Conservation (phyloP, 2,888 invertebrate species). For the Diarsia rubi region DNA sequence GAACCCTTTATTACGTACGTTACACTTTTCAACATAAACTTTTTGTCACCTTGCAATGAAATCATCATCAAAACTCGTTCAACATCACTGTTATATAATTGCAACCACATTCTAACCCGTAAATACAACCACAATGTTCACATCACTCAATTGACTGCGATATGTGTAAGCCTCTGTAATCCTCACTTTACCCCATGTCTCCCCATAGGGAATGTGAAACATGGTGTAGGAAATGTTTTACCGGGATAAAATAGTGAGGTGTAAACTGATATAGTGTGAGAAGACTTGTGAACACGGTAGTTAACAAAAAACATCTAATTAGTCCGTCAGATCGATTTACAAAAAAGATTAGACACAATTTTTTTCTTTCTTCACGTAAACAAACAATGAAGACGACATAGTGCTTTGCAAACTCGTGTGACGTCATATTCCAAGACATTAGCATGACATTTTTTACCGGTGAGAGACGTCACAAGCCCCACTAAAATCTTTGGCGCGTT, state of each 20-base stretch:
- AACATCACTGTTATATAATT: background rate
- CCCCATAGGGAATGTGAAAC: slow-evolving; percentile 20
- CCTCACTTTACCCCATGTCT: slow-evolving; percentile 5
- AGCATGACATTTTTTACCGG: no score
- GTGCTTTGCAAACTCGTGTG: no score
- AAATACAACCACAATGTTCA: slow-evolving; percentile 18
- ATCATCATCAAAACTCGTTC: background rate
- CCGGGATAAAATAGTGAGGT: slow-evolving; percentile 6
- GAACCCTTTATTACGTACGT: background rate
- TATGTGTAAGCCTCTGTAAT: slow-evolving; percentile 51
- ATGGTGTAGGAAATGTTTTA: slow-evolving; percentile 9
- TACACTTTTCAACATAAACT: background rate
- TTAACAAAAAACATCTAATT: no score
- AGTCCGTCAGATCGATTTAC: no score
- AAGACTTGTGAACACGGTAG: no score
- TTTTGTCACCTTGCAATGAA: background rate
- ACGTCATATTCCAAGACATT: no score
- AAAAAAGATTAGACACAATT: no score
- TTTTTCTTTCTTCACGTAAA: no score
- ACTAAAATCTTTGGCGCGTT: no score
- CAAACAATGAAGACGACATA: no score
- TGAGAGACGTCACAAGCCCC: no score
- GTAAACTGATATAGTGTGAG: background rate
- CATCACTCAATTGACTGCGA: slow-evolving; percentile 42
- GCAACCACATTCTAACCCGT: slow-evolving; percentile 33